Conservation (phyloP, 2,797 vertebrate genomes). For the Mormyrops boulengeri region DNA sequence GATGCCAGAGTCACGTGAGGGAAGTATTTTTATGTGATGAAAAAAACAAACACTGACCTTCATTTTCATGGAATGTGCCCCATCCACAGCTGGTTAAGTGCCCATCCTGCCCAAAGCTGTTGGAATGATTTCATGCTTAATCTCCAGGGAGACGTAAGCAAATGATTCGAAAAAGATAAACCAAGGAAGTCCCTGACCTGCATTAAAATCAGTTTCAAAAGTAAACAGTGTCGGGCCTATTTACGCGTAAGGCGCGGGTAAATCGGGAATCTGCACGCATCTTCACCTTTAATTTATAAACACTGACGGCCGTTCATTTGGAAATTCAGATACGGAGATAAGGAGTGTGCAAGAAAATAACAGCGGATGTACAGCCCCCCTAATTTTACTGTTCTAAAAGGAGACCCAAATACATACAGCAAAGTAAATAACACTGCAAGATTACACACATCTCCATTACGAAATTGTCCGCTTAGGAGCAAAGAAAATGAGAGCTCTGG, state of each 20-base stretch:
- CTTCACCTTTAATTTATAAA: background rate
- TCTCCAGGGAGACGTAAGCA: background rate
- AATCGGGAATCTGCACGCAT: background rate
- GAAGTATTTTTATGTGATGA: background rate
- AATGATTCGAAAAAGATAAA: background rate
- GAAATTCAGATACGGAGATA: background rate
- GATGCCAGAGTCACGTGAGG: conserved; percentile 6
- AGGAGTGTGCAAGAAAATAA: background rate
- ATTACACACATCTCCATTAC: background rate
- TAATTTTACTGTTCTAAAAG: background rate
- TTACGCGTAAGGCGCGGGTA: background rate
- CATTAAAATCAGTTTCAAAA: background rate
- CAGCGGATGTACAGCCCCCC: background rate
- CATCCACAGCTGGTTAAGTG: background rate
- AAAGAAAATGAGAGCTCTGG: background rate
- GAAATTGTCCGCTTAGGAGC: background rate
- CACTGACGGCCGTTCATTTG: background rate
- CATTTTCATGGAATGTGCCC: background rate
- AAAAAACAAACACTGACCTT: conserved; percentile 22
- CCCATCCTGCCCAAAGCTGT: background rate
- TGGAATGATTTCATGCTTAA: background rate
- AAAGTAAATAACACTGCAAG: background rate
- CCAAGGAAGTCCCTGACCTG: background rate
- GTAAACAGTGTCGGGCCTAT: background rate
- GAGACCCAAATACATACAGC: background rate